These are phyloP conservation scores for Podiceps cristatus DNA, from an alignment of 2,113 vertebrate genomes.

Conservation along the genomic window DNA sequence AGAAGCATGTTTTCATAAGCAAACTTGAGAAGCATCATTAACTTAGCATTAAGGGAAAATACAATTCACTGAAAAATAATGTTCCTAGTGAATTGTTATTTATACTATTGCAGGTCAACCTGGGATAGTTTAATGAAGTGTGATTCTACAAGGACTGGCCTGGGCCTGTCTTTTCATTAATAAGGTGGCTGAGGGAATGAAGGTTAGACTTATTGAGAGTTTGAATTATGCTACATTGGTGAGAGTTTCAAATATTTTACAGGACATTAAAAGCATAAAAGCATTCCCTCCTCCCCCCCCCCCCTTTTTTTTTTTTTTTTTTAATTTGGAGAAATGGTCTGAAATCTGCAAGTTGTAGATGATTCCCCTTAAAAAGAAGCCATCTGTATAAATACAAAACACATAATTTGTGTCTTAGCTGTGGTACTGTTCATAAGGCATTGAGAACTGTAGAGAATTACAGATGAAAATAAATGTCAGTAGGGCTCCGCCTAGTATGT, in stretches of 20 bases:
- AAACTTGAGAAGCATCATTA: not conserved
- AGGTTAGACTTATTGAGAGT: not conserved
- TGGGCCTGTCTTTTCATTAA: not conserved
- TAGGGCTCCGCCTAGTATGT: not conserved
- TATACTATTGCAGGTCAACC: not conserved
- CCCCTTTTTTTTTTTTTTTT: too few relatives aligned
- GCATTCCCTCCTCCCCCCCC: fast-evolving
- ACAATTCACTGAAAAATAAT: not conserved
- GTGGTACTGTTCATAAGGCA: not conserved
- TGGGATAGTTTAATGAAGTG: not conserved
- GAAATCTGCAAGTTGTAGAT: too few relatives aligned
- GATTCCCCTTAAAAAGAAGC: too few relatives aligned
- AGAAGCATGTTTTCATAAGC: not conserved
- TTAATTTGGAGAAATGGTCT: too few relatives aligned
- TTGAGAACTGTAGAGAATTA: not conserved
- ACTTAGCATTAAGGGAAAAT: not conserved
- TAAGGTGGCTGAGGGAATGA: not conserved
- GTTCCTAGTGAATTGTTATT: not conserved
- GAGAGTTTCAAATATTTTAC: not conserved
- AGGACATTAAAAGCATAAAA: not conserved
- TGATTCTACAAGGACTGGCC: not conserved
- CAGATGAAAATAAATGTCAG: not conserved
- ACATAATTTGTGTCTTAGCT: not conserved
- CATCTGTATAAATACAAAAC: too few relatives aligned
- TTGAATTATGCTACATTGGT: not conserved